These are phyloP conservation scores for Tetranychus piercei DNA, from an alignment of 2,888 invertebrate genomes.

Conservation along the genomic window DNA sequence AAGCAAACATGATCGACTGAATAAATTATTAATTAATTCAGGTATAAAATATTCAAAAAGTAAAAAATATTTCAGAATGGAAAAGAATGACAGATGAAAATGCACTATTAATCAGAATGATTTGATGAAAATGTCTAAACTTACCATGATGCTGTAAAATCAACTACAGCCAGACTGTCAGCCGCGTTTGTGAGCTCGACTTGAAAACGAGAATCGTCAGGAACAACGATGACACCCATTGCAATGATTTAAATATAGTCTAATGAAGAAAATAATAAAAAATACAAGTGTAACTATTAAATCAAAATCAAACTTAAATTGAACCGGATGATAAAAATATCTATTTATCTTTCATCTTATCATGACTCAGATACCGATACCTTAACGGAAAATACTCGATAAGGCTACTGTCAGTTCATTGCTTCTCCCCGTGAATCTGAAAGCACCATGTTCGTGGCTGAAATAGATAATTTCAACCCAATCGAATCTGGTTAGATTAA, in stretches of 20 bases:
- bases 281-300: not conserved
- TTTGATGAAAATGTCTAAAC: slow-evolving; percentile 26
- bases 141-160: slow-evolving; percentile 85
- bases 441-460: too few relatives aligned
- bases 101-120: not conserved
- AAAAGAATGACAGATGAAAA: not conserved
- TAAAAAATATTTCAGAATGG: not conserved
- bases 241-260: slow-evolving; percentile 1
- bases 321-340: not conserved
- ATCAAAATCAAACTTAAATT: not conserved
- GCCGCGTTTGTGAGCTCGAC: slow-evolving; percentile 64
- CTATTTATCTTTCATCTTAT: slow-evolving; percentile 4
- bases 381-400: too few relatives aligned
- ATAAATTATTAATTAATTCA: too few relatives aligned
- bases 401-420: too few relatives aligned
- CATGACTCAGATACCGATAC: not conserved
- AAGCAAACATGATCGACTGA: too few relatives aligned
- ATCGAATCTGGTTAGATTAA: too few relatives aligned
- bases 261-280: not conserved
- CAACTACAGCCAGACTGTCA: slow-evolving; percentile 71
- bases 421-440: too few relatives aligned
- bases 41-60: not conserved
- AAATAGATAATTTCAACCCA: too few relatives aligned
- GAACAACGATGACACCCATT: slow-evolving; percentile 29
- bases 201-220: slow-evolving; percentile 61